Evolutionary conservation across 2,113 vertebrate genomes (phyloP), one percentile per base, ranked within the genome.

Genomic region (Grus americana): DNA sequence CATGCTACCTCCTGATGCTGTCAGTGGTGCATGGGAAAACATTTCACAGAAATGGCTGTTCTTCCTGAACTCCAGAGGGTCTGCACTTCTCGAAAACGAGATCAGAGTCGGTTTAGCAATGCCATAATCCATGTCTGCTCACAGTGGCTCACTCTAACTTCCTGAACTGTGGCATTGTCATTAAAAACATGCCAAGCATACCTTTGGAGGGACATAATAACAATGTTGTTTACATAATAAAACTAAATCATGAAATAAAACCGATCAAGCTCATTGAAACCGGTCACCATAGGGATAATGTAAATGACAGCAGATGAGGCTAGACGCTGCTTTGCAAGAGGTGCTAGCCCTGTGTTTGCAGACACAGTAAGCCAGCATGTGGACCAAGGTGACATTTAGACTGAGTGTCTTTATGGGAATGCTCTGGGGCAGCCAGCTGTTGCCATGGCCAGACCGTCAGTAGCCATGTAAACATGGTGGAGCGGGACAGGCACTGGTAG

Each of bases 101-200:
- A 52, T 16, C 12, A 0, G 15, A 61, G 36, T n/a, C 4, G 1
- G 55, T 78, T 85, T 67, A 46, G 34, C 63, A 36, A 21, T 0
- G 5, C 54, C 40, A 12, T 52, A 55, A 68, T n/a, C 54, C 1
- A 0, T 59, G 82, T 70, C 85, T 12, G 4, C 50, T 63, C 70
- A 49, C 57, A 83, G 62, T 52, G 79, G 67, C 66, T 78, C 2
- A 0, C 54, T 82, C 49, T 34, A 36, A 36, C 29, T 65, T 73
- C 86, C 61, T 27, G 49, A 92, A 65, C 49, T 1, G 0, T 0
- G 6, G 36, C 0, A 1, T 61, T 91, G 92, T 61, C 72, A 83
- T 57, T 73, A 76, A 79, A 93, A 95, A 76, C 79, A 80, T 70
- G 55, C 79, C 52, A 3, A 42, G 52, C 86, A 79, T 93, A 50